Evolutionary conservation across 2,888 invertebrate genomes (phyloP).

Genomic region (Xestia rhomboidea): DNA sequence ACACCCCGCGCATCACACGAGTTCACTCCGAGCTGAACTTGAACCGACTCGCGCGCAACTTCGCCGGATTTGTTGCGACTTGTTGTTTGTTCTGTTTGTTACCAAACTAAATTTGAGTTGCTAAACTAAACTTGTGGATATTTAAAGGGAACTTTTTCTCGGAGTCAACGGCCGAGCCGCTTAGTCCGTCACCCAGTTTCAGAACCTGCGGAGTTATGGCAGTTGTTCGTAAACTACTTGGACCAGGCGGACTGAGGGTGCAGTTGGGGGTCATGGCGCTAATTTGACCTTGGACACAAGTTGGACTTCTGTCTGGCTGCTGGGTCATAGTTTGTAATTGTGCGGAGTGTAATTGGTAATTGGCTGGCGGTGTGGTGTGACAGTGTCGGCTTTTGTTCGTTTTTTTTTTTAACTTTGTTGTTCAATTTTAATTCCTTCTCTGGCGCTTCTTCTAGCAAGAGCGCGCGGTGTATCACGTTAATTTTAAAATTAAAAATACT

Average conservation of each 20-base stretch:
- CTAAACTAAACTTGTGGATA: conserved; percentile 90
- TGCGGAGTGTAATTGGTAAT: conserved; percentile 41
- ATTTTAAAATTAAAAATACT: too few species aligned
- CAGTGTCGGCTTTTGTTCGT: neutral
- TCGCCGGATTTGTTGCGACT: conserved; percentile 88
- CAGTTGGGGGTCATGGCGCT: conserved; percentile 88
- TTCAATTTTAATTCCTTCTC: neutral
- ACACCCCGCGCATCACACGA: conserved; percentile 62
- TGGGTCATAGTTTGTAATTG: conserved; percentile 75
- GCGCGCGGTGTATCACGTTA: too few species aligned
- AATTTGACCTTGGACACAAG: conserved; percentile 89
- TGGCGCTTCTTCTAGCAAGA: neutral
- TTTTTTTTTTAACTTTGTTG: neutral
- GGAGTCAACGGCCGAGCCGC: conserved; percentile 90
- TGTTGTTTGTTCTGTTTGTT: conserved; percentile 89
- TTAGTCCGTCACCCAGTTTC: conserved; percentile 90
- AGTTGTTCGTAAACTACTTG: conserved; percentile 90
- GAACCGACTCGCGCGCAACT: conserved; percentile 90
- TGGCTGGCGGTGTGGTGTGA: conserved; percentile 3
- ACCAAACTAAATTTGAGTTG: conserved; percentile 90
- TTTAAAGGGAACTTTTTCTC: conserved; percentile 91
- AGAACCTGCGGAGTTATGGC: conserved; percentile 90
- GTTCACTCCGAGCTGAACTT: conserved; percentile 81
- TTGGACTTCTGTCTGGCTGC: conserved; percentile 78
- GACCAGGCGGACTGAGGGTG: conserved; percentile 86